A percentile compares a stretch with the other conserved stretches of the same genome.
Evolutionary conservation across 2,797 vertebrate genomes (phyloP).

Genomic region (Strix occidentalis): DNA sequence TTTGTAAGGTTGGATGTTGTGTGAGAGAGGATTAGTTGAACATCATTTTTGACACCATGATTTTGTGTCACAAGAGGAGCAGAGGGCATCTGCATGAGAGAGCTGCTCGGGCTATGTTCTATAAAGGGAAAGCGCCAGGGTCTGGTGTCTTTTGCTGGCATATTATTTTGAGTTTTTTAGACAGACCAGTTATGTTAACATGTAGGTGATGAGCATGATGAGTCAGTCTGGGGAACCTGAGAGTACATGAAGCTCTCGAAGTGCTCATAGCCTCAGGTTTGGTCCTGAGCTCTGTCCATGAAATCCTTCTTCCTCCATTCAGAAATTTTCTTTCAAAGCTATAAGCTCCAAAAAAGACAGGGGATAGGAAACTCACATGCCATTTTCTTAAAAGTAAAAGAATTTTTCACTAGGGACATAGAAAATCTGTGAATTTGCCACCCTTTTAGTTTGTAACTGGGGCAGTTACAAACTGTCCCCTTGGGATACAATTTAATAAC

Average conservation of each 20-base stretch:
- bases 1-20: neutral
- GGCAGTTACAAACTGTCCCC: neutral
- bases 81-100: neutral
- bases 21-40: neutral
- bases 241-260: neutral
- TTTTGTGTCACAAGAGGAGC: neutral
- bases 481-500: neutral
- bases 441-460: neutral
- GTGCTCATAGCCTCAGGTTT: neutral
- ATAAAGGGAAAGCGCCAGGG: neutral
- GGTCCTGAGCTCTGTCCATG: neutral
- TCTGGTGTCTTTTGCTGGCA: neutral
- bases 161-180: neutral
- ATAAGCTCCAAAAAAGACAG: neutral
- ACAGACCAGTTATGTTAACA: neutral
- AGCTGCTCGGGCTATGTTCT: neutral
- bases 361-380: fast-evolving
- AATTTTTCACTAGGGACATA: neutral
- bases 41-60: neutral
- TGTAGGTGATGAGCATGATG: fast-evolving
- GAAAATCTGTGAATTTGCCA: neutral
- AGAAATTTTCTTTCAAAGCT: neutral
- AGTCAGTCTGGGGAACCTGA: neutral
- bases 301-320: neutral
- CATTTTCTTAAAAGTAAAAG: neutral